A percentile compares a stretch with the other conserved stretches of the same genome.
Conservation (phyloP, 1,140 invertebrate genomes). For the Eciton burchellii region DNA sequence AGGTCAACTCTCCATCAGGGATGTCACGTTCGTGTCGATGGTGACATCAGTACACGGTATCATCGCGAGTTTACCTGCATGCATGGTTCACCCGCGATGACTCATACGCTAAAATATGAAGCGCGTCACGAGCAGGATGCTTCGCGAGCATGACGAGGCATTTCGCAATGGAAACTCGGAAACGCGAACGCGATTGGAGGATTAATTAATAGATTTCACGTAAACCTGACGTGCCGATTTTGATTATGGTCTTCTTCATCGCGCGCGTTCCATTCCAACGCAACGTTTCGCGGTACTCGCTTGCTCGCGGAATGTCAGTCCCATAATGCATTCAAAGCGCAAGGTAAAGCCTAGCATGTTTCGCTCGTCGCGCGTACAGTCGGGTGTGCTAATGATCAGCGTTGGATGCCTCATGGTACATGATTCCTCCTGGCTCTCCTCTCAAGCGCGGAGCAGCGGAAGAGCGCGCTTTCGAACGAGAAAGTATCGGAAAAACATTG, state of each 20-base stretch:
- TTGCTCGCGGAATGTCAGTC: conserved; percentile 36
- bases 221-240: not conserved
- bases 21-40: not conserved
- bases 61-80: not conserved
- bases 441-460: too few species aligned
- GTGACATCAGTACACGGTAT: not conserved
- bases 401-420: not conserved
- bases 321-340: conserved; percentile 44
- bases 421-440: not conserved
- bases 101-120: conserved; percentile 50
- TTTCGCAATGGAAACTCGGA: not conserved
- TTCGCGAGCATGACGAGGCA: not conserved
- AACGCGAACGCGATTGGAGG: too few species aligned
- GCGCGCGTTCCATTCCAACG: not conserved
- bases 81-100: conserved; percentile 17
- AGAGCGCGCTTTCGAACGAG: too few species aligned
- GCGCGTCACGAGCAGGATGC: not conserved
- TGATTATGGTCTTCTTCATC: conserved; percentile 8
- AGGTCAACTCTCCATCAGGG: not conserved
- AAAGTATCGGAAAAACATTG: too few species aligned
- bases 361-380: not conserved
- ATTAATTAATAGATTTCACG: too few species aligned
- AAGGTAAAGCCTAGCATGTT: conserved; percentile 1
- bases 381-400: not conserved
- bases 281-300: not conserved